Evolutionary conservation across 2,113 vertebrate genomes (phyloP).

Genomic region (Tringa solitaria): DNA sequence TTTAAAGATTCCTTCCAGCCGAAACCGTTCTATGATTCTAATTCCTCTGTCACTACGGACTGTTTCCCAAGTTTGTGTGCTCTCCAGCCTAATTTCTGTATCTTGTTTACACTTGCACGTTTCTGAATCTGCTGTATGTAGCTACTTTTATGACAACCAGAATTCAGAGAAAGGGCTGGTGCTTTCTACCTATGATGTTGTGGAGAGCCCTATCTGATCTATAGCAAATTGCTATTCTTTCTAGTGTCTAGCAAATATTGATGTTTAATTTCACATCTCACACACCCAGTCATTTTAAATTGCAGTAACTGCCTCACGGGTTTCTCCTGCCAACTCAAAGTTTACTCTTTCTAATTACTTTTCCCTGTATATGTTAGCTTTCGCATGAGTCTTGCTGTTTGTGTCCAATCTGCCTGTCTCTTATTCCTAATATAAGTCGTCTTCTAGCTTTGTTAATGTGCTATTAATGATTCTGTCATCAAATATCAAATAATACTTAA

Average conservation of each 20-base stretch:
- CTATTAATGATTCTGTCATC: conserved; percentile 34
- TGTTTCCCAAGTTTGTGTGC: not conserved
- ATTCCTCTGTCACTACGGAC: not conserved
- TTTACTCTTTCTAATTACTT: conserved; percentile 57
- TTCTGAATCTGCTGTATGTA: not conserved
- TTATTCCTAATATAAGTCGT: not conserved
- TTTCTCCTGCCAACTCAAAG: conserved; percentile 16
- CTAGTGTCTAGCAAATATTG: conserved; percentile 36
- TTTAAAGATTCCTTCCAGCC: not conserved
- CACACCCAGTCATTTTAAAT: conserved; percentile 17
- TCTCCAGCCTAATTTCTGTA: not conserved
- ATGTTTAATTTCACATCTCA: conserved; percentile 39
- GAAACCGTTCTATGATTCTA: not conserved
- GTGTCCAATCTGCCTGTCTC: not conserved
- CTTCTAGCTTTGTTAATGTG: not conserved
- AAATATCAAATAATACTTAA: conserved; percentile 44
- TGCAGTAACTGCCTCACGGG: conserved; percentile 24
- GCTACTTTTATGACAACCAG: not conserved
- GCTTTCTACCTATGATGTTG: not conserved
- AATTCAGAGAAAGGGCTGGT: not conserved
- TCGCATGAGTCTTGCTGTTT: not conserved
- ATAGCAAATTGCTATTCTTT: not conserved
- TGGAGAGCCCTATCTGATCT: not conserved
- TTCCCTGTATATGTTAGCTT: not conserved
- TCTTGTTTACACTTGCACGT: not conserved